These are phyloP conservation scores for Drosophila helvetica DNA, from an alignment of 2,888 invertebrate genomes.

Conservation along the genomic window DNA sequence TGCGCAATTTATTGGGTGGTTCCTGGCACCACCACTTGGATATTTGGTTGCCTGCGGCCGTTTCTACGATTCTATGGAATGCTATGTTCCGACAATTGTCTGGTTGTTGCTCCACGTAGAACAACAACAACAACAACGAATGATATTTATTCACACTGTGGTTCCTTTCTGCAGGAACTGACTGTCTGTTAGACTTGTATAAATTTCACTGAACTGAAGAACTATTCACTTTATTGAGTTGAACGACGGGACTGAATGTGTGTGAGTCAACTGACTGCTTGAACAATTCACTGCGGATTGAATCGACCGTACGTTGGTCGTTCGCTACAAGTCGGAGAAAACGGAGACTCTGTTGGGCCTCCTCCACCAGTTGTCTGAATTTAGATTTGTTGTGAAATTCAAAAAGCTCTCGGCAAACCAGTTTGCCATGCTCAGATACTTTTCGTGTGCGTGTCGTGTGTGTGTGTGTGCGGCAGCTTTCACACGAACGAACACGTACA, in stretches of 20 bases:
- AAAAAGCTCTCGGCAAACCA: slow-evolving; percentile 67
- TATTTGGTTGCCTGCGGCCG: slow-evolving; percentile 53
- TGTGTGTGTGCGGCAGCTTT: slow-evolving; percentile 22
- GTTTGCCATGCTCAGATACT: slow-evolving; percentile 66
- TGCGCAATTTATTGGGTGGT: slow-evolving; percentile 65
- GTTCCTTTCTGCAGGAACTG: slow-evolving; percentile 48
- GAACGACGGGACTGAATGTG: slow-evolving; percentile 19
- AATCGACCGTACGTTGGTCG: slow-evolving; percentile 24
- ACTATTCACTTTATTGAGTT: slow-evolving; percentile 41
- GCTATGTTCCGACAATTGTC: slow-evolving; percentile 28
- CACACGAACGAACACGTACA: slow-evolving; percentile 6
- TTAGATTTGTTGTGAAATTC: slow-evolving; percentile 82
- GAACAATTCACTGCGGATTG: slow-evolving; percentile 57
- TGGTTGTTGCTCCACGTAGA: slow-evolving; percentile 60
- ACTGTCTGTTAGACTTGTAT: slow-evolving; percentile 22
- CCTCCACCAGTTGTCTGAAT: slow-evolving; percentile 51
- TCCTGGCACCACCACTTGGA: slow-evolving; percentile 63
- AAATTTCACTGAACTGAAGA: slow-evolving; percentile 29
- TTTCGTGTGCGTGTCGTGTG: slow-evolving; percentile 26
- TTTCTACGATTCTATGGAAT: slow-evolving; percentile 33
- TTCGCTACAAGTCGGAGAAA: slow-evolving; percentile 24
- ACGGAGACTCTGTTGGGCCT: slow-evolving; percentile 29
- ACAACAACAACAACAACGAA: slow-evolving; percentile 47
- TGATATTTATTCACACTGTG: slow-evolving; percentile 15
- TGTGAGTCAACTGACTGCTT: slow-evolving; percentile 63